Evolutionary conservation across 2,888 invertebrate species (phyloP), one percentile per base, ranked within the genome.

Genomic region (Machimus atricapillus): DNA sequence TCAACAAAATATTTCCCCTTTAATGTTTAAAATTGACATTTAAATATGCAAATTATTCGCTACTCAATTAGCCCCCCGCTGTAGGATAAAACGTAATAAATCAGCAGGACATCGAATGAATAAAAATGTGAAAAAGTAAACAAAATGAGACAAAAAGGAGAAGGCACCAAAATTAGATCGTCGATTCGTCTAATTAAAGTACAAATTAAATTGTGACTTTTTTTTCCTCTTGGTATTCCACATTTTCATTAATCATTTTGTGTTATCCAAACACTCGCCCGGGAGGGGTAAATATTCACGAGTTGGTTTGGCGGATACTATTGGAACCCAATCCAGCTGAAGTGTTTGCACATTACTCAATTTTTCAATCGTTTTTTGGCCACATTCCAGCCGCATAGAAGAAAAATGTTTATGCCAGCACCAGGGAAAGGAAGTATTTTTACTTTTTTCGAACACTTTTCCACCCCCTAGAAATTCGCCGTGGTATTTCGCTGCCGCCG

Each of bases 341-440:
- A 83, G 83, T 83, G 85, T 85, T 85, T 85, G 74, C 85, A 85
- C 85, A 85, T 85, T 85, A 74, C 85, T 85, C 85, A 85, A 85
- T 85, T 85, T 85, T 85, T 85, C 85, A 85, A 85, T 85, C 76
- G 85, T 85, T 85, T 85, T 85, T 85, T 85, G 85, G 85, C 85
- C 40, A 34, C 74, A 85, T 76, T 85, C 85, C 85, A 85, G 76
- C 85, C 85, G 52, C 85, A 85, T 85, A 76, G 85, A 85, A 73
- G 46, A 85, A 85, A 76, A 85, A 76, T 85, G 85, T 76, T 85
- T 85, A 76, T 85, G 85, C 85, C 85, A 85, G 46, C 85, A 52
- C 85, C 85, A 85, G 76, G 31, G 19, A 85, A 73, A 83, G 66
- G 83, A 83, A 83, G 83, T 79, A 31, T 79, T 79, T 79, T 46